These are phyloP conservation scores for Polietes domitor DNA, from an alignment of 2,888 invertebrate genomes.

Conservation along the genomic window DNA sequence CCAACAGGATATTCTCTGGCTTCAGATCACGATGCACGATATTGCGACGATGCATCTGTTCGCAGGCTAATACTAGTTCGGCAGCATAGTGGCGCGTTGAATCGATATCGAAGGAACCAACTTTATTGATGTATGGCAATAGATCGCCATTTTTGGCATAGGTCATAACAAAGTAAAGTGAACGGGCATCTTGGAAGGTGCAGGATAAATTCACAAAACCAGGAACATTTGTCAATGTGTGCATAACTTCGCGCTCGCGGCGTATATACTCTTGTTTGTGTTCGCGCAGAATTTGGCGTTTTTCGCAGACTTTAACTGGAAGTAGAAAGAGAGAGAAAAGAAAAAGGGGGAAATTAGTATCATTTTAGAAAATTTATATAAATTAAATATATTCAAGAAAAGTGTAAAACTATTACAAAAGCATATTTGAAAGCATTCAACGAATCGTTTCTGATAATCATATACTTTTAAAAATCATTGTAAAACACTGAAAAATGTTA, in stretches of 20 bases:
- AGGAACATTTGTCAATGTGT: slow-evolving; percentile 90
- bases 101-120: slow-evolving; percentile 93
- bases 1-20: slow-evolving; percentile 97
- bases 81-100: slow-evolving; percentile 97
- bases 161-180: slow-evolving; percentile 96
- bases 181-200: slow-evolving; percentile 96
- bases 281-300: slow-evolving; percentile 94
- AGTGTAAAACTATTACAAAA: no score
- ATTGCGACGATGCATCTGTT: slow-evolving; percentile 92
- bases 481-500: no score
- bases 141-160: slow-evolving; percentile 98
- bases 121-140: slow-evolving; percentile 93
- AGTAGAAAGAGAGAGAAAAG: slow-evolving; percentile 71
- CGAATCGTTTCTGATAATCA: no score
- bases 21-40: slow-evolving; percentile 98
- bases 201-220: slow-evolving; percentile 97
- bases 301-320: slow-evolving; percentile 98
- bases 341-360: slow-evolving; percentile 6
- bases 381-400: no score
- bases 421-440: no score
- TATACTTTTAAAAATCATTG: no score
- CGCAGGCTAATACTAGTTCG: slow-evolving; percentile 94
- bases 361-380: no score
- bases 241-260: slow-evolving; percentile 96
- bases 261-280: slow-evolving; percentile 96